Evolutionary conservation across 2,888 invertebrate genomes (phyloP).

Genomic region (Phlogophora meticulosa): DNA sequence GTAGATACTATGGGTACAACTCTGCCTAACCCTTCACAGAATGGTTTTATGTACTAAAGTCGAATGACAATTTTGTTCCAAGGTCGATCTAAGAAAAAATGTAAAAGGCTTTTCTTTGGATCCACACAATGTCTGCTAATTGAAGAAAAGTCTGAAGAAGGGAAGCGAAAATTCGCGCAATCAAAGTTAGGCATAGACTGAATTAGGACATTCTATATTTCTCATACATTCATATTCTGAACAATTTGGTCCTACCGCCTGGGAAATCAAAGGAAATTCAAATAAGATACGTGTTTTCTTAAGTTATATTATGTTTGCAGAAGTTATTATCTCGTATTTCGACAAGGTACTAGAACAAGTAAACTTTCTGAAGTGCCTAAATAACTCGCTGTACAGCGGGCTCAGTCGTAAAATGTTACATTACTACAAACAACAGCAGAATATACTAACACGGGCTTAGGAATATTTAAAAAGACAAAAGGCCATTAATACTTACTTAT

Average conservation of each 20-base stretch:
- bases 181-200: slow-evolving; percentile 28
- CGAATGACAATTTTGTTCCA: not conserved
- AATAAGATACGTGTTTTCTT: slow-evolving; percentile 61
- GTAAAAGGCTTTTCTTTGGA: not conserved
- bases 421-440: slow-evolving; percentile 8
- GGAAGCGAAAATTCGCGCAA: slow-evolving; percentile 18
- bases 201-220: slow-evolving; percentile 51
- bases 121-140: slow-evolving; percentile 11
- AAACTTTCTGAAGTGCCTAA: slow-evolving; percentile 33
- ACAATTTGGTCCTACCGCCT: slow-evolving; percentile 58
- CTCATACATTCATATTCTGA: slow-evolving; percentile 52
- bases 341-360: slow-evolving; percentile 26
- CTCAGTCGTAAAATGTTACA: slow-evolving; percentile 23
- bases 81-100: not conserved
- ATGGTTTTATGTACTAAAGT: too few species aligned
- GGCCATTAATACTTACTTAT: not conserved
- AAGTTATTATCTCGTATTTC: slow-evolving; percentile 40
- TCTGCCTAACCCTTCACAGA: too few species aligned
- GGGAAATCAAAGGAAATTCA: slow-evolving; percentile 72
- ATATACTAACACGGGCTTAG: not conserved
- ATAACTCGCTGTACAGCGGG: slow-evolving; percentile 7
- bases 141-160: not conserved
- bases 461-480: slow-evolving; percentile 7
- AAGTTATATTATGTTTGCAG: slow-evolving; percentile 50
- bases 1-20: too few species aligned